Base-by-base conservation (phyloP, 2,797 vertebrate genomes). In the Eospalax fontanierii region DNA sequence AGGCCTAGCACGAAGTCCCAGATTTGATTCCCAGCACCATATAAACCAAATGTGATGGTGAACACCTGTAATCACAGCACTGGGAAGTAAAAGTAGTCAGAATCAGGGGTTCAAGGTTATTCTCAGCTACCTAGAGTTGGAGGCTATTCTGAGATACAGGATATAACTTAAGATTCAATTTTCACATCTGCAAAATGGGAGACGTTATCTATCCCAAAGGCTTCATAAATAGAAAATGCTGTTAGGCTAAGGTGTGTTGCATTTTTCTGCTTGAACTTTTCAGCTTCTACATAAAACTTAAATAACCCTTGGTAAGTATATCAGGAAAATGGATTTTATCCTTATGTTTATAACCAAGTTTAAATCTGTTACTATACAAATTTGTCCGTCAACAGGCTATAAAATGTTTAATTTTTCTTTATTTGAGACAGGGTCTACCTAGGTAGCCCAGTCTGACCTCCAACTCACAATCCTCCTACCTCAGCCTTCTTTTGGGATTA, bases 321-420 rank as follows among this genome's bases (percentile, higher is more conserved):
- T 66, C 70, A 83, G 61, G 70, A 91, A 97, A 96, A 94, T 38
- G 86, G 16, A 83, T 89, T 74, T 83, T 28, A 43, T 9, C 15
- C 54, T 81, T 50, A 43, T 93, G 82, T 87, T 66, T 74, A 59
- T 75, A 97, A 83, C 68, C 87, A 84, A 96, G 38, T 88, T 94
- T 68, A 90, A 93, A 86, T 79, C 79, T 91, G 40, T 46, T 87
- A 46, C 50, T 88, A 43, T 15, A 87, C 12, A 92, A 35, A 95
- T 84, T n/a, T 96, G 65, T 70, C 83, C 90, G 28, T 87, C 66
- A 76, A 19, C 10, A 96, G 18, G 95, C 30, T 81, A 78, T 43
- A 94, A 79, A 57, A 30, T 87, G 66, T 91, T 66, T 93, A 7
- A 28, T n/a, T 80, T 6, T 71, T 73, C 50, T 75, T 93, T 95